Percentiles rank a stretch among this genome's conserved stretches.
Conservation (phyloP, 1,140 invertebrate genomes). For the Pachypeltis micranthus region DNA sequence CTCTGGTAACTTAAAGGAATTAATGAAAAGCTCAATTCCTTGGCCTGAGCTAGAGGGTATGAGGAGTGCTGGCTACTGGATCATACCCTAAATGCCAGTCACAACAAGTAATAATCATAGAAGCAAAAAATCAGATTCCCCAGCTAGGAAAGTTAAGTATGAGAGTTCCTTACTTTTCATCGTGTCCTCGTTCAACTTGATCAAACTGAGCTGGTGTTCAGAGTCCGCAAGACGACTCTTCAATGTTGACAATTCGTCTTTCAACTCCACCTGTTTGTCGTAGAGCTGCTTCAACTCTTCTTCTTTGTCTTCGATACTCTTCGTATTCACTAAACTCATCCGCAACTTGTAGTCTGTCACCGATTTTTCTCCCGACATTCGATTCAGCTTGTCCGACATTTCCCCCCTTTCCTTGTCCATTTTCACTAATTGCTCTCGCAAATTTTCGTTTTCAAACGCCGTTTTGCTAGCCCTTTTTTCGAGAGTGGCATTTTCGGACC, state of each 20-base stretch:
- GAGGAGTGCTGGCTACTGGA: too few species aligned
- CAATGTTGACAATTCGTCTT: background rate
- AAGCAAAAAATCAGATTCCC: too few species aligned
- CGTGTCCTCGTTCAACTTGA: conserved; percentile 4
- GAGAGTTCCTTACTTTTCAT: conserved; percentile 10
- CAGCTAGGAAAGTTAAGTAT: too few species aligned
- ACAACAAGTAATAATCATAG: too few species aligned
- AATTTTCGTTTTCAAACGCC: background rate
- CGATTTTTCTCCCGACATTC: background rate
- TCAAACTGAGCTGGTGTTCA: background rate
- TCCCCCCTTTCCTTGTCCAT: background rate
- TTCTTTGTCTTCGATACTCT: background rate
- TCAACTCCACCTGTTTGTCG: background rate
- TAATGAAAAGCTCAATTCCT: too few species aligned
- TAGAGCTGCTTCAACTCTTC: background rate
- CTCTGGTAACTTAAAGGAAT: too few species aligned
- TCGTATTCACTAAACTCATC: background rate
- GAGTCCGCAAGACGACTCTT: background rate
- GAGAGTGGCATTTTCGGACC: background rate
- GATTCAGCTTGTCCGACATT: background rate
- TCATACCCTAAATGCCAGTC: too few species aligned
- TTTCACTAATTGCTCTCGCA: background rate
- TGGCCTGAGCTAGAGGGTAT: too few species aligned
- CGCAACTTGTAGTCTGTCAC: background rate
- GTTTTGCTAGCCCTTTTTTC: background rate